Percentiles rank a stretch among this genome's conserved stretches.
Evolutionary conservation across 2,888 invertebrate genomes (phyloP).

Genomic region (Prionchulus punctatus): DNA sequence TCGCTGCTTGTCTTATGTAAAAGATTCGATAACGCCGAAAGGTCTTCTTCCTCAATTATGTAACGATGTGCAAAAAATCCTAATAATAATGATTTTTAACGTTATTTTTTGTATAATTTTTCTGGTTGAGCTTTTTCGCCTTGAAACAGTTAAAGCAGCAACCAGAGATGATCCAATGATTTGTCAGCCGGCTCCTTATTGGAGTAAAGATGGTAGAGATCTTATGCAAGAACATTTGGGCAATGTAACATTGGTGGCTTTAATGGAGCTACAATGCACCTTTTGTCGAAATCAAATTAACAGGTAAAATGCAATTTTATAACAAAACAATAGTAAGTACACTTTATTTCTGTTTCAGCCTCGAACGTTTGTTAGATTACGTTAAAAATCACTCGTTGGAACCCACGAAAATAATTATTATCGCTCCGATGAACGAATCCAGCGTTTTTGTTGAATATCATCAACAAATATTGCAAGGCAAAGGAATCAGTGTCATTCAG

Average conservation of each 20-base stretch:
- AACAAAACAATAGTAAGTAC: background rate
- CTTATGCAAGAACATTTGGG: conserved; percentile 2
- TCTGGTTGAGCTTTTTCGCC: too few relatives aligned
- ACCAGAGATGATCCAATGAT: too few relatives aligned
- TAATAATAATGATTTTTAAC: too few relatives aligned
- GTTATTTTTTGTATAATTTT: too few relatives aligned
- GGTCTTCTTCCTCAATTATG: too few relatives aligned
- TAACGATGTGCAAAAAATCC: too few relatives aligned
- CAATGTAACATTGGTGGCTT: conserved; percentile 4
- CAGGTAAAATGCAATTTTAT: background rate
- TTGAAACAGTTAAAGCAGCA: too few relatives aligned
- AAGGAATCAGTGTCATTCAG: conserved; percentile 21
- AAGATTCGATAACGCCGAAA: too few relatives aligned
- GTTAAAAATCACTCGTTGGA: background rate
- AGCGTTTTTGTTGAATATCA: conserved; percentile 14
- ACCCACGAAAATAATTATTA: background rate
- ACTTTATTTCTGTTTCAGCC: background rate
- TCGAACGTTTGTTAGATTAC: conserved; percentile 1
- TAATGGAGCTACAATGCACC: conserved; percentile 6
- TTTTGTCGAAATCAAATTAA: conserved; percentile 7
- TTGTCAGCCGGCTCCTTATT: background rate
- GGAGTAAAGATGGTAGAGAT: conserved; percentile 3
- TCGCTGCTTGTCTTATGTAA: too few relatives aligned
- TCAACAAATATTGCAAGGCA: conserved; percentile 15
- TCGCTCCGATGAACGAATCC: conserved; percentile 7